Base-by-base conservation (phyloP, 2,888 invertebrate species). In the Drosophila setosimentum region DNA sequence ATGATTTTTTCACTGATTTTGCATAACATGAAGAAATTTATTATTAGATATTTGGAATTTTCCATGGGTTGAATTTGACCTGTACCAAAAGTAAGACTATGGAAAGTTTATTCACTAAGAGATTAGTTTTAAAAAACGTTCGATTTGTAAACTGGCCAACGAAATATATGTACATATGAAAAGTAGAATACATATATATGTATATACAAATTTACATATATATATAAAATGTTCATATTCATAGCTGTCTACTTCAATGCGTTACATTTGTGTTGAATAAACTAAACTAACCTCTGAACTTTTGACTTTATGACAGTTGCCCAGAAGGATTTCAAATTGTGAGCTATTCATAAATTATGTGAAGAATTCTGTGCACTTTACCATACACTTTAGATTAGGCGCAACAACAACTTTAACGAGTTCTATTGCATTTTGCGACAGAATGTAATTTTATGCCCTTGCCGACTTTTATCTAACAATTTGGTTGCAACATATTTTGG, bases 401-500 rank as follows among this genome's bases (percentile, higher is more conserved):
- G 54, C 57, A 51, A 18, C 55, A 61, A 33, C 62, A 66, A 61
- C 42, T 63, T 42, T 66, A 54, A 32, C 27, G 57, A 80, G 61
- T 55, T 69, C 29, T 57, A 50, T 35, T 48, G 21, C 55, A 57
- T 32, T 45, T 60, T 57, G 64, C 66, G 55, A 53, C 82, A 73
- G 55, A 75, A 79, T 73, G 66, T 87, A 82, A 87, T 85, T 87
- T 80, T 70, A 62, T 75, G 63, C 58, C 61, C 42, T 69, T 68
- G 68, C 64, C 59, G 66, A 78, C 66, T 83, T 87, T 77, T 60
- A 69, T 69, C 64, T 63, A 62, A 66, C 66, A 77, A 77, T 73
- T 83, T 83, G 48, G 48, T 49, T 80, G 40, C 68, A 87, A 59
- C 84, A 87, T 87, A 87, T 83, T 70, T 80, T 59, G 53, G 67